These are phyloP conservation scores for Limnodromus scolopaceus DNA, from an alignment of 2,797 vertebrate species.

Conservation along the genomic window DNA sequence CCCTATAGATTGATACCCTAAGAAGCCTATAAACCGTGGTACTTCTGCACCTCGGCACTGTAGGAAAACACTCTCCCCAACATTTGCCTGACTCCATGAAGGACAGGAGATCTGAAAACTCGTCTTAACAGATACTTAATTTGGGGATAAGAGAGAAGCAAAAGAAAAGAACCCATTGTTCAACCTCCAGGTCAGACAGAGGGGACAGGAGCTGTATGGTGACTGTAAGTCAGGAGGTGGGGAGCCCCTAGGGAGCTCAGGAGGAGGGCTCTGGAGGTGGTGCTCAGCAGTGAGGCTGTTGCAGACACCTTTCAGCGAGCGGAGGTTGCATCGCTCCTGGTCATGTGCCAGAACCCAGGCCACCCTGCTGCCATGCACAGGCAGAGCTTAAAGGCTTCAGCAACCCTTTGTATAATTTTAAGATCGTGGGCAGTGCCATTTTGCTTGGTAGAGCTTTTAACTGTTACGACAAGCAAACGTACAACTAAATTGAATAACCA, in stretches of 20 bases:
- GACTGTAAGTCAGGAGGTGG: neutral
- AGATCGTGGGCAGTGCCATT: neutral
- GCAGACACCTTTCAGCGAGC: neutral
- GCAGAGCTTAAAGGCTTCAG: neutral
- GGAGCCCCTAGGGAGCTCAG: neutral
- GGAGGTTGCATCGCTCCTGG: neutral
- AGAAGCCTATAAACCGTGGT: neutral
- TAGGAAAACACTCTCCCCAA: neutral
- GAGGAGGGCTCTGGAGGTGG: rapidly evolving
- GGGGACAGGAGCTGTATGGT: neutral
- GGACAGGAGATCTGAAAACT: neutral
- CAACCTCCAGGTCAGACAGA: neutral
- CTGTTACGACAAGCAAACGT: neutral
- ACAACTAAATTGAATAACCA: neutral
- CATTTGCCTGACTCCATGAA: neutral
- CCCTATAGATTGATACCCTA: rapidly evolving
- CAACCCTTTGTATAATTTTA: neutral
- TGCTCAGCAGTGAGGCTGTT: neutral
- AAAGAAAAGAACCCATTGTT: neutral
- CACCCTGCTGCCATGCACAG: neutral
- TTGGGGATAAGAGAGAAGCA: neutral
- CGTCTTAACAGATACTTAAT: neutral
- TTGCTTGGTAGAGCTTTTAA: neutral
- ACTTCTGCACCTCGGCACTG: neutral
- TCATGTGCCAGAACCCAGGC: neutral